Conservation (phyloP, 2,888 invertebrate species). For the Masnerella sp. region DNA sequence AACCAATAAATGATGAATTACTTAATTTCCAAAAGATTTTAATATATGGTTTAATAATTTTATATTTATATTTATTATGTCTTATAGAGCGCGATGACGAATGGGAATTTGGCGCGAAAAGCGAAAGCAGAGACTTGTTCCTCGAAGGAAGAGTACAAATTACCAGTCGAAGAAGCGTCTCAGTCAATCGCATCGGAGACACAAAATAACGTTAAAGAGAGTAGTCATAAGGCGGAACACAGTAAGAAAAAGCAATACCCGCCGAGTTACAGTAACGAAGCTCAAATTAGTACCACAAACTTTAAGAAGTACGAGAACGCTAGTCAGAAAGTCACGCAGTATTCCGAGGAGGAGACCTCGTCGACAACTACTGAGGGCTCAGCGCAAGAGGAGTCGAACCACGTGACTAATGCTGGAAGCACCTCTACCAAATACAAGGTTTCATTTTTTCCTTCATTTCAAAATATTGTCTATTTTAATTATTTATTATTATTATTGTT, state of each 20-base stretch:
- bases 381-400: constrained; percentile 80
- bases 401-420: constrained; percentile 9
- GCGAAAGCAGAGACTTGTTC: constrained; percentile 60
- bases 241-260: constrained; percentile 68
- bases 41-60: too few species aligned
- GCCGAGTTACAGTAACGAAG: constrained; percentile 62
- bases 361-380: constrained; percentile 86
- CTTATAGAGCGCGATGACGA: constrained; percentile 36
- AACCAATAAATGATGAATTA: too few species aligned
- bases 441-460: too few species aligned
- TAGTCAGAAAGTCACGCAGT: constrained; percentile 73
- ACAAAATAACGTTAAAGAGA: constrained; percentile 53
- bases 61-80: background rate
- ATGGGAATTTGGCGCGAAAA: constrained; percentile 63
- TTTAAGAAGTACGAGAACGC: constrained; percentile 73
- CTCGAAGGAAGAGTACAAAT: constrained; percentile 69
- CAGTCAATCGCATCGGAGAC: constrained; percentile 49
- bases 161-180: constrained; percentile 72
- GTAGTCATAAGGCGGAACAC: constrained; percentile 60
- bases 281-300: constrained; percentile 69
- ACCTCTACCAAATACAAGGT: constrained; percentile 62
- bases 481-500: constrained; percentile 17
- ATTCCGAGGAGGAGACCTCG: constrained; percentile 83
- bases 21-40: too few species aligned
- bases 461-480: too few species aligned